Percentiles rank a stretch among this genome's conserved stretches.
Evolutionary conservation across 2,797 vertebrate species (phyloP).

Genomic region (Acrossocheilus wenchowensis): DNA sequence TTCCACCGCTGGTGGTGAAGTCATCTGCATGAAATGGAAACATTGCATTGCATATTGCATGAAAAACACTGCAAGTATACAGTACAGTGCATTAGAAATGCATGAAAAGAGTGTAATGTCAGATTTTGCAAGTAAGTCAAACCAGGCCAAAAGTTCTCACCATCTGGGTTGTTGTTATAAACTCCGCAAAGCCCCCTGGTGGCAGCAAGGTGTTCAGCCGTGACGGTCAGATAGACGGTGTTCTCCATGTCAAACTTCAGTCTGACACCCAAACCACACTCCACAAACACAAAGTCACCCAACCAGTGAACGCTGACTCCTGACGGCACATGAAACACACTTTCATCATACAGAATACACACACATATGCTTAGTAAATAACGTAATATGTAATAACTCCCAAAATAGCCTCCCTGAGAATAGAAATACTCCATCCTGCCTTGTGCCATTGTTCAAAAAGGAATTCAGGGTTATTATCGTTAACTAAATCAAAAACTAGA

Average conservation of each 20-base stretch:
- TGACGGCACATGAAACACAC: slow-evolving; percentile 58
- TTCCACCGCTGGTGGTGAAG: slow-evolving; percentile 76
- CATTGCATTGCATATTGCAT: background rate
- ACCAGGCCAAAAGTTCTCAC: slow-evolving; percentile 64
- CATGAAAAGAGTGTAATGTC: background rate
- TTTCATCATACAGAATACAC: background rate
- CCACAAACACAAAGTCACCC: slow-evolving; percentile 90
- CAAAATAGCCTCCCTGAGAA: background rate
- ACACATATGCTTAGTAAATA: too few relatives aligned
- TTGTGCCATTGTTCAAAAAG: background rate
- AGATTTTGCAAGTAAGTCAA: background rate
- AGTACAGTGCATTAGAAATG: background rate
- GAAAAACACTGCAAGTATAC: background rate
- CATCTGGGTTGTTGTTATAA: slow-evolving; percentile 82
- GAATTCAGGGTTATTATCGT: background rate
- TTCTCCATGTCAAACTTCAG: slow-evolving; percentile 81
- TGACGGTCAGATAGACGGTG: slow-evolving; percentile 81
- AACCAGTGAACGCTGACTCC: slow-evolving; percentile 88
- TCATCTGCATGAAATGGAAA: slow-evolving; percentile 79
- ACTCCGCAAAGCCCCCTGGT: slow-evolving; percentile 89
- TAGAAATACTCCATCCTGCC: background rate
- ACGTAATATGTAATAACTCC: background rate
- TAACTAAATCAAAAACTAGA: too few relatives aligned
- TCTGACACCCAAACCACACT: slow-evolving; percentile 83
- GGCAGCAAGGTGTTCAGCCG: slow-evolving; percentile 75